Evolutionary conservation across 2,797 vertebrate genomes (phyloP).

Genomic region (Gephyroberyx darwinii): DNA sequence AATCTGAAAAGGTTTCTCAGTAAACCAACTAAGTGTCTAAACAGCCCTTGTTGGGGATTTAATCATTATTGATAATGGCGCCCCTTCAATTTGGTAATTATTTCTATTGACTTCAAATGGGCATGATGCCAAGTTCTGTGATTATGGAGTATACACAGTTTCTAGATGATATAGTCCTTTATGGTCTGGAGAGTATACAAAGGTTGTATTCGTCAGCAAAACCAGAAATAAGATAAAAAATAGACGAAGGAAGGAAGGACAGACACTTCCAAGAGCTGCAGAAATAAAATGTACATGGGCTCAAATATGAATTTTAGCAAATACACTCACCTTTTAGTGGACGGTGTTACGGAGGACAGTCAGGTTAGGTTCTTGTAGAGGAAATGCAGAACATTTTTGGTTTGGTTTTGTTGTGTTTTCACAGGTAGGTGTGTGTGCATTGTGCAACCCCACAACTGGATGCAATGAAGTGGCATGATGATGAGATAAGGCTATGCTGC

Average conservation of each 20-base stretch:
- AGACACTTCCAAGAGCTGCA: background rate
- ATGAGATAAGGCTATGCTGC: too few relatives aligned
- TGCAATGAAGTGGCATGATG: too few relatives aligned
- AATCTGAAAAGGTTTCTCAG: too few relatives aligned
- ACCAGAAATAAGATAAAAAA: background rate
- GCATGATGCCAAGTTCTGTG: slow-evolving; percentile 55
- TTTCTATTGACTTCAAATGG: slow-evolving; percentile 62
- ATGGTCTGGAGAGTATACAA: background rate
- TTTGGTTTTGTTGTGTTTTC: too few relatives aligned
- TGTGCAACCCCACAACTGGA: background rate
- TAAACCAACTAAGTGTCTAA: slow-evolving; percentile 31
- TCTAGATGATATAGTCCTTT: background rate
- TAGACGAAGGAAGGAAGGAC: background rate
- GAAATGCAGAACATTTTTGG: too few relatives aligned
- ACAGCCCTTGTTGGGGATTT: slow-evolving; percentile 43
- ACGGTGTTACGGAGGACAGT: background rate
- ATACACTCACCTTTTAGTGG: too few relatives aligned
- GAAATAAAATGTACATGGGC: background rate
- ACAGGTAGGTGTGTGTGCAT: background rate
- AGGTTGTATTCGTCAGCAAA: background rate
- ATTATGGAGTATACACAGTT: slow-evolving; percentile 63
- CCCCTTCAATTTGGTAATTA: slow-evolving; percentile 67
- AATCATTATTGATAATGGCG: slow-evolving; percentile 58
- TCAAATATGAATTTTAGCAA: background rate
- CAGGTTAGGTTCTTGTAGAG: background rate